phyloP scores from a whole-genome alignment of 2,113 vertebrate species.

The Lonchura striata region DNA sequence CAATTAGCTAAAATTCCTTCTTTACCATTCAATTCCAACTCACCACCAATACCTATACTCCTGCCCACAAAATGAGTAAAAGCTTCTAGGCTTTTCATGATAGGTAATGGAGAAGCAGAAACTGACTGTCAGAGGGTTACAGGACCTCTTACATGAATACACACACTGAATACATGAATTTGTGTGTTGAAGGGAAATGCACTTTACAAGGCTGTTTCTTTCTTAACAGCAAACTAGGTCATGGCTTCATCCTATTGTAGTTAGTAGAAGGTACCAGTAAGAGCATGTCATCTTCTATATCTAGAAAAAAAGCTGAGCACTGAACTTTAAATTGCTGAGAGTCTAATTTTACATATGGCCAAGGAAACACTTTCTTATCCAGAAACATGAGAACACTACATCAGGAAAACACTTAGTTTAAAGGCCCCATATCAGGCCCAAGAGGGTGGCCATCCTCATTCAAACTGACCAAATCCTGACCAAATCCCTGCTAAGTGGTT shows the following conservation, averaged over 20 bases:
- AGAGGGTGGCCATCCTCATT: not conserved
- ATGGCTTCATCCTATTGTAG: not conserved
- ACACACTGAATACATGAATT: not conserved
- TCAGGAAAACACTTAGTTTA: not conserved
- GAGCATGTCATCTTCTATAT: not conserved
- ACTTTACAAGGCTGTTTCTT: not conserved
- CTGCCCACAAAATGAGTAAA: not conserved
- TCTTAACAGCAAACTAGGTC: not conserved
- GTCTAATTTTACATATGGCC: not conserved
- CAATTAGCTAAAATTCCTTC: not conserved
- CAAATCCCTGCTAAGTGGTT: not conserved
- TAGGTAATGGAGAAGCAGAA: not conserved
- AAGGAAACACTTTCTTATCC: not conserved
- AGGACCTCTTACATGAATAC: not conserved
- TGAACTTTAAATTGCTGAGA: not conserved
- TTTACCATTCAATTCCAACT: not conserved
- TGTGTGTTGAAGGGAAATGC: not conserved
- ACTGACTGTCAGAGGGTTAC: not conserved
- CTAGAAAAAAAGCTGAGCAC: not conserved
- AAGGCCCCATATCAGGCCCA: not conserved
- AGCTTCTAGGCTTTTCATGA: not conserved
- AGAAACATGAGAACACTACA: not conserved
- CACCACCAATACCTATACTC: not conserved
- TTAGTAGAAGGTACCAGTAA: not conserved
- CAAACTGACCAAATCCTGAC: not conserved